Evolutionary conservation across 2,888 invertebrate genomes (phyloP).

Genomic region (Rotaria macrura): DNA sequence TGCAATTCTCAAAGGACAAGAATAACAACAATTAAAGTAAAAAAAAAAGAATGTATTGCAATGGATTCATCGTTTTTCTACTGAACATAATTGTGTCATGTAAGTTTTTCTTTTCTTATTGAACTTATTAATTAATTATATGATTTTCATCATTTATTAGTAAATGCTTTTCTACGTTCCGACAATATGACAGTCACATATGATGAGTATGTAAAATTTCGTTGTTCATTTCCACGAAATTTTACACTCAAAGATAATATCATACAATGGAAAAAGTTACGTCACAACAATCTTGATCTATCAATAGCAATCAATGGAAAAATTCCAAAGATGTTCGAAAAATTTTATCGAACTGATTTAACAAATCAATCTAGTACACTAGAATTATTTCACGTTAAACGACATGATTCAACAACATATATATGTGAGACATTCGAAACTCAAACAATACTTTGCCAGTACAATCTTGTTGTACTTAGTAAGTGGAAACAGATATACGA

Average conservation of each 20-base stretch:
- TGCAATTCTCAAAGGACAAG: background rate
- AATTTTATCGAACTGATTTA: constrained; percentile 4
- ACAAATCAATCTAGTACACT: background rate
- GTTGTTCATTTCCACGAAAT: background rate
- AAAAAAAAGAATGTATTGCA: background rate
- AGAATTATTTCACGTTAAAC: background rate
- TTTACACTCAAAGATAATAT: background rate
- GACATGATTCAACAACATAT: background rate
- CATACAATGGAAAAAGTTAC: constrained; percentile 10
- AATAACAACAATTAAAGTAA: background rate
- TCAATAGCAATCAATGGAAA: background rate
- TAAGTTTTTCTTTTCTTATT: background rate
- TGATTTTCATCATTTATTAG: background rate
- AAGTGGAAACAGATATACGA: background rate
- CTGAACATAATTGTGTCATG: background rate
- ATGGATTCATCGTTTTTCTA: background rate
- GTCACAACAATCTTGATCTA: background rate
- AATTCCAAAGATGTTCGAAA: background rate
- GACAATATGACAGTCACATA: background rate
- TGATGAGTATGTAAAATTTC: background rate
- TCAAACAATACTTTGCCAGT: constrained; percentile 14
- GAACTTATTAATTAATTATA: background rate
- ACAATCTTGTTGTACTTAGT: constrained; percentile 18
- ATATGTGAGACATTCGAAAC: constrained; percentile 9
- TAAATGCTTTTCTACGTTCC: background rate